A percentile compares a stretch with the other conserved stretches of the same genome.
Evolutionary conservation across 1,140 invertebrate species (phyloP).

Genomic region (Dendroctonus ponderosae): DNA sequence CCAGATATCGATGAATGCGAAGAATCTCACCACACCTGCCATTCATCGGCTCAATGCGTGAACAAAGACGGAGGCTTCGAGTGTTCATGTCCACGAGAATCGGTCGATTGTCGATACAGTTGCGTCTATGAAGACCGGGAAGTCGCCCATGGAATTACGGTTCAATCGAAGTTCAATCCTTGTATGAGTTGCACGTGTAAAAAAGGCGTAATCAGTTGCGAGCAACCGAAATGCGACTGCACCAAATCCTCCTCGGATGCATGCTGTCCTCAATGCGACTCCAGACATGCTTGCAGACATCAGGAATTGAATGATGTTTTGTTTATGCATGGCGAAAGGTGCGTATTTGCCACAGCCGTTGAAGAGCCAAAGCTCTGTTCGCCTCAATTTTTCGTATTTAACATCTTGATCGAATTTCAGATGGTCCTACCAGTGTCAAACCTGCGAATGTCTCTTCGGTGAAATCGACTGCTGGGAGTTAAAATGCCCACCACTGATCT

Average conservation of each 20-base stretch:
- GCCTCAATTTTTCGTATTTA: neutral
- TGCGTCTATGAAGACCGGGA: constrained; percentile 64
- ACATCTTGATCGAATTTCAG: constrained; percentile 10
- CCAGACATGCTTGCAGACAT: constrained; percentile 68
- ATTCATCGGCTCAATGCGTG: constrained; percentile 71
- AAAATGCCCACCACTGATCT: constrained; percentile 68
- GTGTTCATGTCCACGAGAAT: constrained; percentile 70
- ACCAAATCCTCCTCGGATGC: constrained; percentile 55
- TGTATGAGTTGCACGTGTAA: constrained; percentile 64
- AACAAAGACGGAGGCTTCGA: constrained; percentile 80
- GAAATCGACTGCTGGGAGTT: constrained; percentile 84
- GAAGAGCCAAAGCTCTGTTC: neutral
- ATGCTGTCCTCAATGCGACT: constrained; percentile 79
- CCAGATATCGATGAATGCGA: constrained; percentile 86
- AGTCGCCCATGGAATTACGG: constrained; percentile 57
- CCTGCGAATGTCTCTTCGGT: constrained; percentile 83
- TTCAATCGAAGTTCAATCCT: constrained; percentile 55
- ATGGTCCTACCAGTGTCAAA: constrained; percentile 88
- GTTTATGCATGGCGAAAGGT: constrained; percentile 73
- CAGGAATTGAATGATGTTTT: constrained; percentile 73
- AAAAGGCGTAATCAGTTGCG: constrained; percentile 64
- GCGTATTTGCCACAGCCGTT: neutral
- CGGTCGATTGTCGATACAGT: constrained; percentile 55
- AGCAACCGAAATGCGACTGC: constrained; percentile 63
- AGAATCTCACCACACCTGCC: constrained; percentile 73